Base-by-base conservation (phyloP, 1,140 invertebrate species). In the Philopotamus ludificatus region DNA sequence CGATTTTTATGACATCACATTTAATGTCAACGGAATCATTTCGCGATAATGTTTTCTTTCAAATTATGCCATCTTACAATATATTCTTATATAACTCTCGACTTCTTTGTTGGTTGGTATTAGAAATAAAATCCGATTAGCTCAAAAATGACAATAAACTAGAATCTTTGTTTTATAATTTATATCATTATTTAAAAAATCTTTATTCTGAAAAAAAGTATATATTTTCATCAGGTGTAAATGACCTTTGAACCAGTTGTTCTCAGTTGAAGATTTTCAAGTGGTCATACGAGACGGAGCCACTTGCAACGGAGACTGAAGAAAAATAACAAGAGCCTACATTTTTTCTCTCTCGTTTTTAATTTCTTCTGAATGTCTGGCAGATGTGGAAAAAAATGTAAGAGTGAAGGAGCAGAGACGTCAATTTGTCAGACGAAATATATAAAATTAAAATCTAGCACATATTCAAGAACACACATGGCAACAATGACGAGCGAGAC, bases 321-420 rank as follows among this genome's bases (percentile, higher is more conserved):
- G 57, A 15, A 39, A 57, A 34, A 60, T 28, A 28, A 45, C 57
- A 60, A 47, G 57, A 28, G 42, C 4, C 42, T 15, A n/a, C 57
- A 42, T 60, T 60, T 60, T 41, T 58, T 61, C n/a, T n/a, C n/a
- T n/a, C n/a, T n/a, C n/a, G n/a, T n/a, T n/a, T n/a, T n/a, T n/a
- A n/a, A n/a, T n/a, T n/a, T n/a, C n/a, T n/a, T n/a, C n/a, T 23
- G 22, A 42, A 39, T 58, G 15, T 23, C 10, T 34, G 7, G 44
- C 28, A 34, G 12, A 34, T 34, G 4, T 34, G 12, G 4, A 34
- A 12, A 34, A 12, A 12, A 4, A 34, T 12, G 28, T 34, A 7
- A 4, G 28, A 34, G 12, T 34, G 12, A 34, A 34, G n/a, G n/a
- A n/a, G n/a, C 28, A 34, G 4, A 4, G 12, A 4, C 4, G 28